Conservation (phyloP, 2,888 invertebrate genomes). For the Polyommatus iphigenia region DNA sequence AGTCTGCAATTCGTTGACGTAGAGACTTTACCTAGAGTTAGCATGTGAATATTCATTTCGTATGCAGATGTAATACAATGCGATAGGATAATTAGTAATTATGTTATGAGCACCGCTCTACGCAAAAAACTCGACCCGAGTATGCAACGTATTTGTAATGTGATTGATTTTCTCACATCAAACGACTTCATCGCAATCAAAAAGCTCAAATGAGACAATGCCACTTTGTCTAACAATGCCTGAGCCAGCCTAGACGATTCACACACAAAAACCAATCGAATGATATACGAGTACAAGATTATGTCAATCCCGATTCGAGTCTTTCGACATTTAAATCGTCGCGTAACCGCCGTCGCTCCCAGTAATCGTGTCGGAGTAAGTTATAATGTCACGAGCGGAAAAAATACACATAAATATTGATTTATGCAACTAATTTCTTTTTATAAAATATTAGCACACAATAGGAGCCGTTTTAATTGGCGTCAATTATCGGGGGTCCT, state of each 20-base stretch:
- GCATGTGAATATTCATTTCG: neutral
- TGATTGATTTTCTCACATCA: constrained; percentile 37
- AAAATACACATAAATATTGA: constrained; percentile 25
- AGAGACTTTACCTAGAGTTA: too few relatives aligned
- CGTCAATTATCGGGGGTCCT: constrained; percentile 1
- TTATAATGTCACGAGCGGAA: constrained; percentile 36
- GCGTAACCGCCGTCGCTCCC: constrained; percentile 26
- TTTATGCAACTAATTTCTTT: constrained; percentile 18
- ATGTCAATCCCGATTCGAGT: constrained; percentile 20
- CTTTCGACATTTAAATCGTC: constrained; percentile 29
- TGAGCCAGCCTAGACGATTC: constrained; percentile 32
- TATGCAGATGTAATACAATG: constrained; percentile 4
- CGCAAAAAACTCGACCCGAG: neutral
- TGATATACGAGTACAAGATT: constrained; percentile 30
- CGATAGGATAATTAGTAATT: neutral
- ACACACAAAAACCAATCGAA: constrained; percentile 33
- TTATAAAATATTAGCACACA: constrained; percentile 12
- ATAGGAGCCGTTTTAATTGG: constrained; percentile 17
- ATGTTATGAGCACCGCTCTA: neutral
- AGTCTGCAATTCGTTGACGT: too few relatives aligned
- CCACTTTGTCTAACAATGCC: constrained; percentile 33
- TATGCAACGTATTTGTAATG: constrained; percentile 23
- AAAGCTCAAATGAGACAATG: constrained; percentile 34
- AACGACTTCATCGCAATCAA: constrained; percentile 37
- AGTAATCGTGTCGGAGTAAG: constrained; percentile 37